Evolutionary conservation across 2,888 invertebrate species (phyloP).

Genomic region (Caradrina kadenii): DNA sequence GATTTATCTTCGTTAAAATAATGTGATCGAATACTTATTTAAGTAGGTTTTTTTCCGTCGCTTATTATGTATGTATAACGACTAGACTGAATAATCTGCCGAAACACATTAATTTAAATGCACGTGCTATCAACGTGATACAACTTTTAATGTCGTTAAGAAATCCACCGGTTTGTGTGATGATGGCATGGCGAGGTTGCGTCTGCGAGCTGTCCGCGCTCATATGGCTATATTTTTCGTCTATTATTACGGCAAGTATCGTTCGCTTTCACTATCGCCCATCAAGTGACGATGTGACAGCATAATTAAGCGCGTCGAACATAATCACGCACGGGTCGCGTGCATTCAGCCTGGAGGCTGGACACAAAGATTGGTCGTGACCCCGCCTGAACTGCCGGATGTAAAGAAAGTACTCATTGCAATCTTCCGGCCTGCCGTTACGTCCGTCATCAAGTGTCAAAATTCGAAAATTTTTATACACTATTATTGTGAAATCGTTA

Average conservation of each 20-base stretch:
- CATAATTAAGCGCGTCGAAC: slow-evolving; percentile 89
- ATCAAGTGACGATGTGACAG: slow-evolving; percentile 89
- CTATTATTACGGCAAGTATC: slow-evolving; percentile 81
- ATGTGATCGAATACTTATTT: slow-evolving; percentile 59
- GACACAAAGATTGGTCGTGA: slow-evolving; percentile 88
- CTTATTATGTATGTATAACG: slow-evolving; percentile 65
- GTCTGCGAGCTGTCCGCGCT: slow-evolving; percentile 37
- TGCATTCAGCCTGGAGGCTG: slow-evolving; percentile 74
- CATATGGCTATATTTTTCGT: slow-evolving; percentile 66
- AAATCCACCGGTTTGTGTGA: slow-evolving; percentile 65
- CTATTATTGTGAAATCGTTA: slow-evolving; percentile 15
- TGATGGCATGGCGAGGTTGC: slow-evolving; percentile 58
- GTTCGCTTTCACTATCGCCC: slow-evolving; percentile 87
- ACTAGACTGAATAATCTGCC: slow-evolving; percentile 60
- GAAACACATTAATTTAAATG: slow-evolving; percentile 66
- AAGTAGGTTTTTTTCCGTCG: slow-evolving; percentile 63
- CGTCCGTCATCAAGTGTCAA: slow-evolving; percentile 55
- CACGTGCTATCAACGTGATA: slow-evolving; percentile 70
- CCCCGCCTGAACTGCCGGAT: slow-evolving; percentile 87
- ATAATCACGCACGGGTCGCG: slow-evolving; percentile 86
- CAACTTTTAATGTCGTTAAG: slow-evolving; percentile 56
- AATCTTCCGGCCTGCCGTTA: slow-evolving; percentile 63
- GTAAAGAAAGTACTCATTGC: slow-evolving; percentile 86
- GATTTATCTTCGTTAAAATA: slow-evolving; percentile 68
- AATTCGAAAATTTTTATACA: slow-evolving; percentile 34